These are phyloP conservation scores for Branchellion lobata DNA, from an alignment of 2,888 invertebrate genomes.

Conservation along the genomic window DNA sequence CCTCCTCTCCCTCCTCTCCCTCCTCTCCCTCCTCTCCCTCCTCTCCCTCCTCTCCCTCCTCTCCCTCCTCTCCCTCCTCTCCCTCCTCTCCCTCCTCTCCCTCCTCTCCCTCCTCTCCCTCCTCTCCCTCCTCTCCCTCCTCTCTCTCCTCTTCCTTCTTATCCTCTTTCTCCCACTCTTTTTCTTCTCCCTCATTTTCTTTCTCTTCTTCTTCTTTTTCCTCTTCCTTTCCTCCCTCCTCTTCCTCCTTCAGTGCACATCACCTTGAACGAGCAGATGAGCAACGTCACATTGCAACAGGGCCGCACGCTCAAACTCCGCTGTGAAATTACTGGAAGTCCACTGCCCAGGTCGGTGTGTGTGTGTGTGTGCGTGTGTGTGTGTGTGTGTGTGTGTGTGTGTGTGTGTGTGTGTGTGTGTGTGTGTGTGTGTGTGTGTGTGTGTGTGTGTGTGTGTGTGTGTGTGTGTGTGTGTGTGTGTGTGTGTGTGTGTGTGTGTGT, in stretches of 20 bases:
- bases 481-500: not conserved
- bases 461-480: not conserved
- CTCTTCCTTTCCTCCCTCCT: no score
- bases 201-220: no score
- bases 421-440: not conserved
- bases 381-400: conserved; percentile 25
- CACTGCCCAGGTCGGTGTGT: not conserved
- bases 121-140: not conserved
- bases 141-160: no score
- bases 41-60: not conserved
- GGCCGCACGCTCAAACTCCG: not conserved
- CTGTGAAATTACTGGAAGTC: conserved; percentile 10
- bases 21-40: not conserved
- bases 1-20: not conserved
- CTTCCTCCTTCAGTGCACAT: no score
- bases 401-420: conserved; percentile 2
- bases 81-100: not conserved
- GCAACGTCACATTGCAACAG: not conserved
- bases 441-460: not conserved
- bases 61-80: not conserved
- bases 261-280: not conserved
- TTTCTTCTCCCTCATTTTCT: no score
- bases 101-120: not conserved
- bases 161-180: no score
- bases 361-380: conserved; percentile 19